Percentiles rank a stretch among this genome's conserved stretches.
Evolutionary conservation across 1,140 invertebrate species (phyloP).

Genomic region (Bombus pyrosoma): DNA sequence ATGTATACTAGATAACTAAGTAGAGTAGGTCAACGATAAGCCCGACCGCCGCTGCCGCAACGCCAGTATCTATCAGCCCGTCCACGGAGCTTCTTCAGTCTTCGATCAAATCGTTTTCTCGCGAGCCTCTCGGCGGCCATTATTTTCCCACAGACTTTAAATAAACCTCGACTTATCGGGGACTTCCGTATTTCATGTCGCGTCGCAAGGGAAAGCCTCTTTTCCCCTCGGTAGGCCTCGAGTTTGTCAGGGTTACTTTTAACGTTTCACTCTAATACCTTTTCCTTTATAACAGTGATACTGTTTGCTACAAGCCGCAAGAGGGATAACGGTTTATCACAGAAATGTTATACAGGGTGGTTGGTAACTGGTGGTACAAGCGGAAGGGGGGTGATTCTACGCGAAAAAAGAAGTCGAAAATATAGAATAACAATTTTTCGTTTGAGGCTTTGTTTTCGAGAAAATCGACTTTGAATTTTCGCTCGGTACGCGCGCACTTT

Average conservation of each 20-base stretch:
- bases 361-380: too few species aligned
- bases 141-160: constrained; percentile 34
- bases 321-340: too few species aligned
- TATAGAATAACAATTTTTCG: too few species aligned
- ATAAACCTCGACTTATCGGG: constrained; percentile 42
- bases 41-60: neutral
- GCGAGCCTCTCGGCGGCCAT: constrained; percentile 17
- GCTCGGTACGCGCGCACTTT: too few species aligned
- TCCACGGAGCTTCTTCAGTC: neutral
- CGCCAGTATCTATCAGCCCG: constrained; percentile 38
- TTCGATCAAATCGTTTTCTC: constrained; percentile 23
- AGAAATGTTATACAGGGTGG: too few species aligned
- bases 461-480: too few species aligned
- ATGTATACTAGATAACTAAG: constrained; percentile 37
- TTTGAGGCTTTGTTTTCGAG: too few species aligned
- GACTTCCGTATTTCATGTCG: constrained; percentile 35
- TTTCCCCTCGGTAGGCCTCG: neutral
- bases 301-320: too few species aligned
- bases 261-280: constrained; percentile 12
- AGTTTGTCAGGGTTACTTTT: constrained; percentile 13
- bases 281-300: neutral
- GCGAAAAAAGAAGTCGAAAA: too few species aligned
- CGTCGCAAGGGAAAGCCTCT: neutral
- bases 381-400: too few species aligned
- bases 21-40: constrained; percentile 53